phyloP scores from a whole-genome alignment of 2,888 invertebrate genomes.

The Nebria salina region DNA sequence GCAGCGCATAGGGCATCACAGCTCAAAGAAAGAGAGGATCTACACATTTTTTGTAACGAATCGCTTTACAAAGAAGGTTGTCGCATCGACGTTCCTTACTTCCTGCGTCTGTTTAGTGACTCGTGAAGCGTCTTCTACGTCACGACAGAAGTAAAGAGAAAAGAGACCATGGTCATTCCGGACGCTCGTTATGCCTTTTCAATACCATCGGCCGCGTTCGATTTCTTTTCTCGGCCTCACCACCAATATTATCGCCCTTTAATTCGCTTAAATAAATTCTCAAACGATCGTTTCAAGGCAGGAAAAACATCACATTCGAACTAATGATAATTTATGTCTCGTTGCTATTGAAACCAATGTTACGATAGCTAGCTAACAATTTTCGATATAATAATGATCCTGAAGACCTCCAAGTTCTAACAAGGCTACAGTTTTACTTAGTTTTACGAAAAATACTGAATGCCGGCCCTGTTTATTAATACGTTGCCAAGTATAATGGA shows the following conservation, averaged over 20 bases:
- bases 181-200: slow-evolving; percentile 40
- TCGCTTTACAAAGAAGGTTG: slow-evolving; percentile 41
- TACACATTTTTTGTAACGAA: slow-evolving; percentile 47
- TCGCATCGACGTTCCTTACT: slow-evolving; percentile 37
- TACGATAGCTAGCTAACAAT: no score
- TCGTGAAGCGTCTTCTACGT: slow-evolving; percentile 41
- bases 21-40: slow-evolving; percentile 24
- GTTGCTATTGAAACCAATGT: not conserved
- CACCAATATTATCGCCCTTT: not conserved
- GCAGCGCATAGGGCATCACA: not conserved
- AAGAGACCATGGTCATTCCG: slow-evolving; percentile 23
- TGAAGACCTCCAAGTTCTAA: not conserved
- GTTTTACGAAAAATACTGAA: not conserved
- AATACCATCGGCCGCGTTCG: slow-evolving; percentile 6
- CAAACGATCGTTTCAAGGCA: not conserved
- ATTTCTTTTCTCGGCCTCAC: not conserved
- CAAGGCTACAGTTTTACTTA: not conserved
- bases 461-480: not conserved
- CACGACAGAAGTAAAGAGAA: slow-evolving; percentile 11
- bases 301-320: not conserved
- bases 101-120: slow-evolving; percentile 43
- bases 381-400: not conserved
- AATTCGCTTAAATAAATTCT: slow-evolving; percentile 1
- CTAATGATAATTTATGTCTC: not conserved
- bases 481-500: not conserved